Conservation (phyloP, 2,113 vertebrate species). For the Tylochromis polylepis region DNA sequence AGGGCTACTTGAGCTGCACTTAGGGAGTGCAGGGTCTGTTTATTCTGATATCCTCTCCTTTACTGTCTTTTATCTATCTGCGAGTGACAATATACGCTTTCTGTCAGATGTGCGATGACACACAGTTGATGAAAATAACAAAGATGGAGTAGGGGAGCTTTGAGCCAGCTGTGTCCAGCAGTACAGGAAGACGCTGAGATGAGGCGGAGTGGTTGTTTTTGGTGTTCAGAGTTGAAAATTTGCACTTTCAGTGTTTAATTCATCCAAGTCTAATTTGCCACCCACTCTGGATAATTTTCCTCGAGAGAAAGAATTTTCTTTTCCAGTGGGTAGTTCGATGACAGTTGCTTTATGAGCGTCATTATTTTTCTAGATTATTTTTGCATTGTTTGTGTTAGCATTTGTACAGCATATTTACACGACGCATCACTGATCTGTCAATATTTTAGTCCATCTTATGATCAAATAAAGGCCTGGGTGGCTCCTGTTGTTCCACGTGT, state of each 20-base stretch:
- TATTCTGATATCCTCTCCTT: neutral
- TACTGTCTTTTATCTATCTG: neutral
- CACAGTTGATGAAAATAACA: slow-evolving; percentile 3
- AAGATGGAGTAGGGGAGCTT: neutral
- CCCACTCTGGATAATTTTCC: neutral
- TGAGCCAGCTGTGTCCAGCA: neutral
- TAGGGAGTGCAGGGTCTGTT: neutral
- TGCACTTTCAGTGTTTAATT: neutral
- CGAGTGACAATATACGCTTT: neutral
- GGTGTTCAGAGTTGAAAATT: neutral
- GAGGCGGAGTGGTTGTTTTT: neutral
- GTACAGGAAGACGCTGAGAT: neutral
- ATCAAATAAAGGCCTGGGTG: slow-evolving; percentile 25
- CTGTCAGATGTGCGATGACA: slow-evolving; percentile 3
- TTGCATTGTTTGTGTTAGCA: neutral
- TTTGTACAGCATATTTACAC: neutral
- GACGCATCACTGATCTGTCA: neutral
- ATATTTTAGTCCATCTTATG: slow-evolving; percentile 11
- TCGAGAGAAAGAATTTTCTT: neutral
- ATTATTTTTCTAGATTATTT: neutral
- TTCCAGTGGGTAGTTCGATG: neutral
- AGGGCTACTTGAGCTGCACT: slow-evolving; percentile 15
- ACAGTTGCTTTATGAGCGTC: neutral
- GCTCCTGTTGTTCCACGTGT: slow-evolving; percentile 16
- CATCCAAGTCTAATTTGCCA: neutral